These are phyloP conservation scores for Spisula subtruncata DNA, from an alignment of 2,888 invertebrate species.

Conservation along the genomic window DNA sequence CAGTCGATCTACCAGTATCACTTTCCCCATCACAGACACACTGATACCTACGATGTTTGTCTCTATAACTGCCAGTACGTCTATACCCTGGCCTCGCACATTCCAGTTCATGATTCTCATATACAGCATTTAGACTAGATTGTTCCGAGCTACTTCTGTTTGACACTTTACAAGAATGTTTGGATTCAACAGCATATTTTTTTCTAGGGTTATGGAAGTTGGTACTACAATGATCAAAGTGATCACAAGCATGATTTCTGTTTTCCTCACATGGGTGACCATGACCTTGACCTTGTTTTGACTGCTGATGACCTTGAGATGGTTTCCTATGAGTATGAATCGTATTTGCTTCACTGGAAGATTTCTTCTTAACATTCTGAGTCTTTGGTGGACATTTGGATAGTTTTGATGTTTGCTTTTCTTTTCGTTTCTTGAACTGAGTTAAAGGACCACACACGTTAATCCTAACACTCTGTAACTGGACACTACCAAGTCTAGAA, in stretches of 20 bases:
- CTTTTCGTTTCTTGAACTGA: constrained; percentile 14
- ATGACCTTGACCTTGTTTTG: background rate
- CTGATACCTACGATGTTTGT: background rate
- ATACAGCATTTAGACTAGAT: background rate
- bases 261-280: background rate
- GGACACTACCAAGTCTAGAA: constrained; percentile 50
- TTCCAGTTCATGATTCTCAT: background rate
- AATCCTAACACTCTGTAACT: constrained; percentile 62
- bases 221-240: background rate
- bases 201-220: background rate
- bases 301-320: background rate
- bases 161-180: background rate
- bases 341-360: background rate
- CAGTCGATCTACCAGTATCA: background rate
- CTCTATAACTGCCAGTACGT: background rate
- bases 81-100: background rate
- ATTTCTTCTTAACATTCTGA: background rate
- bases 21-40: background rate
- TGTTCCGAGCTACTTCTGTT: background rate
- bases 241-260: background rate
- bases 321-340: background rate
- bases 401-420: background rate
- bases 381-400: background rate
- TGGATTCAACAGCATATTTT: background rate
- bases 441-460: constrained; percentile 50